Conservation (phyloP, 23 tunicate genomes). For the Aplidium turbinatum region DNA sequence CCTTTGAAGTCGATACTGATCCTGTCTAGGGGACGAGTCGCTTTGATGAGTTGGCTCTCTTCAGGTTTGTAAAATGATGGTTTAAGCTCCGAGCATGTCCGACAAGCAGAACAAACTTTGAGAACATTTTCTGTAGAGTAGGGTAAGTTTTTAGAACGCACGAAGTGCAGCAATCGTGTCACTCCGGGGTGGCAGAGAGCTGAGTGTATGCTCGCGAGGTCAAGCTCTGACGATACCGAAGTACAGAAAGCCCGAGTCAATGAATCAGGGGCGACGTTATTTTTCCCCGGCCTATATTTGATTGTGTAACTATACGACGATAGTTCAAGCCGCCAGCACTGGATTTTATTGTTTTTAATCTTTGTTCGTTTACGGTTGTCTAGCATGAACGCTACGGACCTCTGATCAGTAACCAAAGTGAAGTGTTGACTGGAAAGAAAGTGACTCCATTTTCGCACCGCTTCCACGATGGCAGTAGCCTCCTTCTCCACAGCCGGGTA, state of each 20-base stretch:
- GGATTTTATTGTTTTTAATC: conserved; percentile 14
- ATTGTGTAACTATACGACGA: conserved; percentile 22
- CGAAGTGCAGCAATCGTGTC: conserved; percentile 23
- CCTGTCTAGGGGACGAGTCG: not conserved
- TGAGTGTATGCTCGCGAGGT: conserved; percentile 11
- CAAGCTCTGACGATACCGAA: not conserved
- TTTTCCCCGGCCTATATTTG: conserved; percentile 25
- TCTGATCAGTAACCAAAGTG: conserved; percentile 47
- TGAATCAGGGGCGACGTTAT: conserved; percentile 38
- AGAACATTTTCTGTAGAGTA: conserved; percentile 29
- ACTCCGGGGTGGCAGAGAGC: conserved; percentile 31
- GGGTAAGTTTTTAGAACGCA: conserved; percentile 31
- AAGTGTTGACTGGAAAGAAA: conserved; percentile 16
- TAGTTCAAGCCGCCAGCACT: conserved; percentile 31
- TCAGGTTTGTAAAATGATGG: conserved; percentile 3
- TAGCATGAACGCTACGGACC: conserved; percentile 11
- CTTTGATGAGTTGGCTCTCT: conserved; percentile 19
- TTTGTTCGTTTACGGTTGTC: not conserved
- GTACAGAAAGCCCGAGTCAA: conserved; percentile 31
- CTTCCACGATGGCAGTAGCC: conserved; percentile 41
- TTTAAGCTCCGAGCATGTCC: conserved; percentile 14
- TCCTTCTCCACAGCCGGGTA: conserved; percentile 42
- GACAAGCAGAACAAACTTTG: conserved; percentile 19
- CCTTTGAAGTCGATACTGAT: not conserved
- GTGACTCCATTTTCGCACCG: conserved; percentile 37